phyloP scores from a whole-genome alignment of 2,797 vertebrate species.

The Kryptolebias ocellatus region DNA sequence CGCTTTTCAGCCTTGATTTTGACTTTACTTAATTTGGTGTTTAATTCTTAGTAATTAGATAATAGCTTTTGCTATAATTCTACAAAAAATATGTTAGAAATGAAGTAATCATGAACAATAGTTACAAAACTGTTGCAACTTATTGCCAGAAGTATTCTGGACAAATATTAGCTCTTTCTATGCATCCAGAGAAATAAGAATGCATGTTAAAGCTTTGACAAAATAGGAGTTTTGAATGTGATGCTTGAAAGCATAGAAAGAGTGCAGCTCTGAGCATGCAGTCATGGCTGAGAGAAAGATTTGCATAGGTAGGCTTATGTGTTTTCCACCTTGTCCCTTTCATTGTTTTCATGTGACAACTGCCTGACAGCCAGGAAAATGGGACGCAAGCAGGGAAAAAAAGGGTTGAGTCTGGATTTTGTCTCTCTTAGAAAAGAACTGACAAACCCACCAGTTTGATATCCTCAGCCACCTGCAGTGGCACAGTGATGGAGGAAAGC shows the following conservation, averaged over 20 bases:
- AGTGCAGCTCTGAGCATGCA: slow-evolving; percentile 51
- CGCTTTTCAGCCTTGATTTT: slow-evolving; percentile 23
- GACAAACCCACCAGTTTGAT: slow-evolving; percentile 67
- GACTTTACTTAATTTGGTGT: slow-evolving; percentile 12
- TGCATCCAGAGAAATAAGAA: slow-evolving; percentile 23
- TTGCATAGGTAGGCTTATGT: slow-evolving; percentile 76
- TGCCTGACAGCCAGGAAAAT: slow-evolving; percentile 72
- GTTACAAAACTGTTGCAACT: slow-evolving; percentile 9
- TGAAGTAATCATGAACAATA: slow-evolving; percentile 13
- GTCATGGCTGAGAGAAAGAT: slow-evolving; percentile 62
- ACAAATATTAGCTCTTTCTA: slow-evolving; percentile 29
- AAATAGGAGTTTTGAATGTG: slow-evolving; percentile 55
- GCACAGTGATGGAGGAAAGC: slow-evolving; percentile 38
- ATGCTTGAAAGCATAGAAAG: slow-evolving; percentile 55
- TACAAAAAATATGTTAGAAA: slow-evolving; percentile 17
- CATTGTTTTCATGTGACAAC: slow-evolving; percentile 76
- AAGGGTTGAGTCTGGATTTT: slow-evolving; percentile 68
- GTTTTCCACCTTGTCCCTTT: slow-evolving; percentile 68
- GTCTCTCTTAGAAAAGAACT: slow-evolving; percentile 68
- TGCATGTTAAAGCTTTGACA: slow-evolving; percentile 45
- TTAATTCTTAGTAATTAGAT: slow-evolving; percentile 5
- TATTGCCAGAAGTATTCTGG: slow-evolving; percentile 18
- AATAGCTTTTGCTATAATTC: background rate
- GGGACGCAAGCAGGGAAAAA: slow-evolving; percentile 65
- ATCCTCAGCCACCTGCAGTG: slow-evolving; percentile 48